Evolutionary conservation across 2,113 vertebrate genomes (phyloP), one percentile per base, ranked within the genome.

Genomic region (Oncorhynchus clarkii): DNA sequence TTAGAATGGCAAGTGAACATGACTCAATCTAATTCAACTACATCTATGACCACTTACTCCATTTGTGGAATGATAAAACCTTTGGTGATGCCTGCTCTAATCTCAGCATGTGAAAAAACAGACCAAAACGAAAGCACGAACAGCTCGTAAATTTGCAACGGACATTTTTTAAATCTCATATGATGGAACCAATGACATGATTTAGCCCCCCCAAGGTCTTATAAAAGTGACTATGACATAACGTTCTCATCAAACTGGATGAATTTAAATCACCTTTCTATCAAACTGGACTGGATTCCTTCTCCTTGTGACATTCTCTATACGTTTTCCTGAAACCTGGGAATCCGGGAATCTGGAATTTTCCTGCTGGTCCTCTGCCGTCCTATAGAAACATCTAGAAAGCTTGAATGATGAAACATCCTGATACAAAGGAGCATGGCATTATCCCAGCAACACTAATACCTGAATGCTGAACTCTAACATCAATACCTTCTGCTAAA

Each of bases 41-140:
- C 72, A 74, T 39, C n/a, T 14, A 29, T 54, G n/a, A 62, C 18
- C 59, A 62, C 51, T 45, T 2, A 70, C 54, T 57, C 68, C 9
- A 2, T 73, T 18, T 74, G 76, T 83, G 74, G 70, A 72, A 26
- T n/a, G 67, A 71, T 81, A 74, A 71, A 72, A 84, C 48, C 29
- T 22, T 70, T 48, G 67, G 14, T 39, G 65, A 20, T 31, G 65
- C 68, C 68, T 72, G 73, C 73, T 80, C 29, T 51, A 59, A 34
- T 72, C 45, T 69, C 34, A 77, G 78, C 84, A 78, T 78, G 81
- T 80, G 71, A 49, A 81, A 59, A 73, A 82, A 64, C 24, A 67
- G 22, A 72, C 54, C 69, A 34, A 77, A 54, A 54, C 16, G 1
- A 5, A 59, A 73, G 71, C 70, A 76, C 81, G 69, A 34, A n/a